Percentiles rank a stretch among this genome's conserved stretches.
Conservation (phyloP, 1,140 invertebrate species). For the Ephestia elutella region DNA sequence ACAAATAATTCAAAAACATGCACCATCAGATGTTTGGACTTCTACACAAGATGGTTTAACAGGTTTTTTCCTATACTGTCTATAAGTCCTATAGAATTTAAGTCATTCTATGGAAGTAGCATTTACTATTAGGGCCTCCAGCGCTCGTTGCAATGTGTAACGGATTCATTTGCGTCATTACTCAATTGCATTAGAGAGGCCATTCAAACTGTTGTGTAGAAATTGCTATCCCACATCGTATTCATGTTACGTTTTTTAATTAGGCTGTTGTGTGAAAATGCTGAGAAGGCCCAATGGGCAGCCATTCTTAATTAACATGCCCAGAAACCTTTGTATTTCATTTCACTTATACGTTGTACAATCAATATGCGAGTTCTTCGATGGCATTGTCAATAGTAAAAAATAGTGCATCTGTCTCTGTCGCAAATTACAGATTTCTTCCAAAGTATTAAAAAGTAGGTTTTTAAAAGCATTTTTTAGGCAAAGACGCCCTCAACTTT, state of each 20-base stretch:
- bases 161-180: slow-evolving; percentile 34
- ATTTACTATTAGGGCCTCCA: neutral
- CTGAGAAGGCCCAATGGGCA: too few species aligned
- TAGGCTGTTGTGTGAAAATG: neutral
- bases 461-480: too few species aligned
- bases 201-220: slow-evolving; percentile 25
- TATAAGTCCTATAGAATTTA: neutral
- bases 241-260: neutral
- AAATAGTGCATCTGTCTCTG: too few species aligned
- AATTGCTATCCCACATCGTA: slow-evolving; percentile 1
- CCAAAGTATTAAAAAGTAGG: too few species aligned
- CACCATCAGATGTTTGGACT: neutral
- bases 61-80: neutral
- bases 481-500: too few species aligned
- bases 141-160: slow-evolving; percentile 18
- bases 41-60: neutral
- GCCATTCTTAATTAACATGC: too few species aligned
- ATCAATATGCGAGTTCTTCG: too few species aligned
- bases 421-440: too few species aligned
- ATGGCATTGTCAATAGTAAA: too few species aligned
- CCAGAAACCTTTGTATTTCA: too few species aligned
- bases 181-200: slow-evolving; percentile 38
- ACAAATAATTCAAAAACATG: neutral
- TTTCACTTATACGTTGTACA: too few species aligned
- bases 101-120: neutral